Percentiles rank a stretch among this genome's conserved stretches.
Conservation (phyloP, 2,113 vertebrate species). For the Colius striatus region DNA sequence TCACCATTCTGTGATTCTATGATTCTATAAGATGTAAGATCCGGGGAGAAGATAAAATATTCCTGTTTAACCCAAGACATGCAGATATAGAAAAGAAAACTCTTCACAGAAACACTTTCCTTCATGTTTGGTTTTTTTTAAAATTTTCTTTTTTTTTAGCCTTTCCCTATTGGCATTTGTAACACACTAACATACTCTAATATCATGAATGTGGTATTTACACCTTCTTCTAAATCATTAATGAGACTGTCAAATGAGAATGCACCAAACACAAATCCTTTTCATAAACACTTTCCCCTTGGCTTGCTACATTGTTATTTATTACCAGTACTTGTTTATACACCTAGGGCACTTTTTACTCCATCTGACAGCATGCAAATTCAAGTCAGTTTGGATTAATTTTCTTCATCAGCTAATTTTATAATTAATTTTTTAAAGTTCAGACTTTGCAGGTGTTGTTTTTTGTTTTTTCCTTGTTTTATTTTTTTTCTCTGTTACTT, state of each 20-base stretch:
- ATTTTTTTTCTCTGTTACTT: not conserved
- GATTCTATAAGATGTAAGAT: not conserved
- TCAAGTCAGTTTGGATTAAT: conserved; percentile 54
- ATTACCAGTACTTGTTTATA: conserved; percentile 46
- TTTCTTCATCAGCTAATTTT: conserved; percentile 52
- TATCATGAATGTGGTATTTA: conserved; percentile 48
- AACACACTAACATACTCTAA: not conserved
- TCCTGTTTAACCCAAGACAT: not conserved
- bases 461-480: not conserved
- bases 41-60: not conserved
- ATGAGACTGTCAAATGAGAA: conserved; percentile 44
- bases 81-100: not conserved
- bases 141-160: not conserved
- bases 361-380: conserved; percentile 38
- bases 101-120: not conserved
- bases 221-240: conserved; percentile 54
- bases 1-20: too few relatives aligned
- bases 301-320: conserved; percentile 38
- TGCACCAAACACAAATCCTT: conserved; percentile 35
- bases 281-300: conserved; percentile 53
- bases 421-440: conserved; percentile 27
- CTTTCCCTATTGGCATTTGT: not conserved
- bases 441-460: not conserved
- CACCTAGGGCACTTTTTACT: conserved; percentile 47
- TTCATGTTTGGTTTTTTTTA: too few relatives aligned